phyloP scores from a whole-genome alignment of 2,113 vertebrate species.

The Macaca nemestrina region DNA sequence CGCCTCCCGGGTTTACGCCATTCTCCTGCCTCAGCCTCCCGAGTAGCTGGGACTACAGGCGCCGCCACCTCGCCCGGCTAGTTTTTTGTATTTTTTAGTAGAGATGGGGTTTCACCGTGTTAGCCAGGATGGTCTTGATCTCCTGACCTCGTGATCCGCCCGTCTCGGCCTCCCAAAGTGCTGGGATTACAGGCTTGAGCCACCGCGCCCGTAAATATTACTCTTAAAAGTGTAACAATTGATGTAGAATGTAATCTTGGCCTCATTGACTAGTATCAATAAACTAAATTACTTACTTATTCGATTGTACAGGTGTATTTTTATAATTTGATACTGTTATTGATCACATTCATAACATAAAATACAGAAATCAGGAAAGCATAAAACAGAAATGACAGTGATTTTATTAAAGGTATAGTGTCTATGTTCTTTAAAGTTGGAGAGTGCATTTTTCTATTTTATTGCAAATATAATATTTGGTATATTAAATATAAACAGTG shows the following conservation, averaged over 20 bases:
- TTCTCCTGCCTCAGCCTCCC: no score
- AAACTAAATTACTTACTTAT: neutral
- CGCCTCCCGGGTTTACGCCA: no score
- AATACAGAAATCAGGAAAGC: neutral
- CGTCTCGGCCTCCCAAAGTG: no score
- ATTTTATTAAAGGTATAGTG: neutral
- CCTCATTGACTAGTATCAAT: neutral
- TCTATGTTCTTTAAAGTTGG: neutral
- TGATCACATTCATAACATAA: neutral
- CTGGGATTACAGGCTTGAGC: no score
- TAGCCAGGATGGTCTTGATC: no score
- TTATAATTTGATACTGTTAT: constrained; percentile 3
- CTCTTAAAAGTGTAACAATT: neutral
- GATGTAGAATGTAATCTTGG: neutral
- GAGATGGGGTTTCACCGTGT: no score
- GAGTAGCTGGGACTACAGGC: no score
- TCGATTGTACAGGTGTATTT: neutral
- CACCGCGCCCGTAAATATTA: neutral
- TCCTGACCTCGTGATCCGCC: no score
- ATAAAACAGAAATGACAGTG: neutral
- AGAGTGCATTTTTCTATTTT: neutral
- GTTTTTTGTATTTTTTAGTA: no score
- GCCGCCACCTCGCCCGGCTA: no score
- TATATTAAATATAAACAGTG: neutral
- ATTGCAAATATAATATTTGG: constrained; percentile 10